These are phyloP conservation scores for Epizoanthus rinbou DNA, from an alignment of 92 coral and sea anemone genomes.

Conservation along the genomic window DNA sequence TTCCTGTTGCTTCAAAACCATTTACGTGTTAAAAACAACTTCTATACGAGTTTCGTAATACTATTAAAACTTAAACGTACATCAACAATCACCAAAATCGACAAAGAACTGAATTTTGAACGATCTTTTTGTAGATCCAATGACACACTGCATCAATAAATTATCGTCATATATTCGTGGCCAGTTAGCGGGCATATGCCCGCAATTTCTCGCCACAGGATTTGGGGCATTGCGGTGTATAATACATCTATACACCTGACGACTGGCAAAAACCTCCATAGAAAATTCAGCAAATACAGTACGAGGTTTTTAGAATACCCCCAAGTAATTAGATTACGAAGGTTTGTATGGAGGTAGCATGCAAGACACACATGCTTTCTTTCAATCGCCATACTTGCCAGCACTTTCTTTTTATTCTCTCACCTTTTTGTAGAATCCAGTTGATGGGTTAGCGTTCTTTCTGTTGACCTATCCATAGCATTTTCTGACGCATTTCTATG, in stretches of 20 bases:
- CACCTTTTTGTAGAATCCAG: slow-evolving; percentile 36
- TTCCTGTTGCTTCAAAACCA: slow-evolving; percentile 11
- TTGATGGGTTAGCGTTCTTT: not conserved
- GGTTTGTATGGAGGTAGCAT: not conserved
- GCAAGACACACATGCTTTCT: not conserved
- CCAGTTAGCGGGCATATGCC: slow-evolving; percentile 33
- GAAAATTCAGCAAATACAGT: not conserved
- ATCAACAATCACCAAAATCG: slow-evolving; percentile 7
- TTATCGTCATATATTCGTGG: slow-evolving; percentile 28
- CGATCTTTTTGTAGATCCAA: not conserved
- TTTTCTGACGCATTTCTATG: slow-evolving; percentile 37
- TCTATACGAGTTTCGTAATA: not conserved
- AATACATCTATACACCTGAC: not conserved
- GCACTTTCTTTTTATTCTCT: not conserved
- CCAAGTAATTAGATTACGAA: slow-evolving; percentile 22
- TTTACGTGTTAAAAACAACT: not conserved
- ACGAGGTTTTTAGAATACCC: slow-evolving; percentile 18
- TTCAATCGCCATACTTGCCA: slow-evolving; percentile 6
- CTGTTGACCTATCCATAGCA: slow-evolving; percentile 25
- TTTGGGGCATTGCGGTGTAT: slow-evolving; percentile 33
- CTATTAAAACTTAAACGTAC: slow-evolving; percentile 1
- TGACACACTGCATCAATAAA: slow-evolving; percentile 43
- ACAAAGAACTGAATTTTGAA: slow-evolving; percentile 12
- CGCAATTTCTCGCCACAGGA: slow-evolving; percentile 33
- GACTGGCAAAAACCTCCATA: not conserved